Base-by-base conservation (phyloP, 1,140 invertebrate species). In the Teleopsis dalmanni region DNA sequence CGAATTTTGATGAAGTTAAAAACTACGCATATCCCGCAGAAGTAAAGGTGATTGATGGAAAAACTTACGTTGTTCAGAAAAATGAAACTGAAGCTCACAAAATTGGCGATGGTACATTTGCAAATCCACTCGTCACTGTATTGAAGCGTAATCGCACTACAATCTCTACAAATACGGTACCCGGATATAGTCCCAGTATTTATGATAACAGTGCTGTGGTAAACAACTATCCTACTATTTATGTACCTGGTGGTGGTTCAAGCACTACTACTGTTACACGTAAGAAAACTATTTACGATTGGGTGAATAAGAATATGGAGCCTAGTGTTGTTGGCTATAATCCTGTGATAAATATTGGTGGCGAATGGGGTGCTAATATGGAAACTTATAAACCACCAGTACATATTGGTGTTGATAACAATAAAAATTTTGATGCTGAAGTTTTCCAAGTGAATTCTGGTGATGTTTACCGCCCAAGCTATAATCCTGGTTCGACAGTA, bases 1-100 rank as follows among this genome's bases (percentile, higher is more conserved):
- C 51, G 27, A 53, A 52, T 5, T 68, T 59, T 5, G 65, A 69
- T 46, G 61, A 66, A 42, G 59, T 66, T 4, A 62, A 62, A 35
- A 66, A 65, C 50, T 60, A 59, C 38, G 61, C 58, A 4, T 69
- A 66, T 21, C 65, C 65, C 2, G 51, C 65, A 4, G 63, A 66
- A 43, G 62, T 69, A 1, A 69, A 66, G 41, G 58, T 66, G 7
- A 54, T 69, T 27, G 55, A 61, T 36, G 65, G 65, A 21, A 62
- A 69, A 31, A 64, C 62, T 6, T 66, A 59, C 42, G 52, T 66
- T 8, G 66, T 65, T 33, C 63, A 69, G 43, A 58, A 64, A 8
- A 69, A 69, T 37, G 62, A 58, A 25, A 68, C 65, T 0, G 65
- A 68, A 38, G 65, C 65, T 5, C 43, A 42, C 6, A 50, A 47